Evolutionary conservation across 2,888 invertebrate species (phyloP).

Genomic region (Heliconius ethilla): DNA sequence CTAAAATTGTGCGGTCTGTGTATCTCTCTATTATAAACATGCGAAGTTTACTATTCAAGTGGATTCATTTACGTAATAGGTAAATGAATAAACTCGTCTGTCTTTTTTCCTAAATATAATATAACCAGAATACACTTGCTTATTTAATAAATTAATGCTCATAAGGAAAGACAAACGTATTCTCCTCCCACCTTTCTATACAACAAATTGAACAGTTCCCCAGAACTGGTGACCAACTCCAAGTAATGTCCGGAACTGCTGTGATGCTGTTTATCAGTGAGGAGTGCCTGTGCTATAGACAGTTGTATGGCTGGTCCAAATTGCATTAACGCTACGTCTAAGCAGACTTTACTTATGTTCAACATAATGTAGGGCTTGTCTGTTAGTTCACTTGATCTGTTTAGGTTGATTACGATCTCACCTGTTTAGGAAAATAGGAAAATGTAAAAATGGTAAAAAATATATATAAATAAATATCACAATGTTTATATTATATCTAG

Average conservation of each 20-base stretch:
- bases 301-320: conserved; percentile 90
- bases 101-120: no score
- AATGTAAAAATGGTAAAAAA: no score
- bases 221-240: conserved; percentile 86
- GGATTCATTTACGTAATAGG: no score
- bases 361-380: conserved; percentile 89
- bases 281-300: conserved; percentile 57
- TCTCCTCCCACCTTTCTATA: conserved; percentile 85
- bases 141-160: no score
- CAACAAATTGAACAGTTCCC: conserved; percentile 86
- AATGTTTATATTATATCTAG: no score
- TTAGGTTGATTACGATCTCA: conserved; percentile 84
- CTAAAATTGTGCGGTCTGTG: background rate
- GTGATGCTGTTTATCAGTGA: conserved; percentile 90
- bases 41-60: no score
- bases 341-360: conserved; percentile 85
- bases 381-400: conserved; percentile 83
- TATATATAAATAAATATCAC: no score
- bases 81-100: no score
- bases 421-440: conserved; percentile 66
- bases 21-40: no score
- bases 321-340: conserved; percentile 89
- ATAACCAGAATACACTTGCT: no score
- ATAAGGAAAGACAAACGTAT: background rate
- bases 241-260: conserved; percentile 88